Evolutionary conservation across 2,888 invertebrate species (phyloP).

Genomic region (Deroplatys truncata): DNA sequence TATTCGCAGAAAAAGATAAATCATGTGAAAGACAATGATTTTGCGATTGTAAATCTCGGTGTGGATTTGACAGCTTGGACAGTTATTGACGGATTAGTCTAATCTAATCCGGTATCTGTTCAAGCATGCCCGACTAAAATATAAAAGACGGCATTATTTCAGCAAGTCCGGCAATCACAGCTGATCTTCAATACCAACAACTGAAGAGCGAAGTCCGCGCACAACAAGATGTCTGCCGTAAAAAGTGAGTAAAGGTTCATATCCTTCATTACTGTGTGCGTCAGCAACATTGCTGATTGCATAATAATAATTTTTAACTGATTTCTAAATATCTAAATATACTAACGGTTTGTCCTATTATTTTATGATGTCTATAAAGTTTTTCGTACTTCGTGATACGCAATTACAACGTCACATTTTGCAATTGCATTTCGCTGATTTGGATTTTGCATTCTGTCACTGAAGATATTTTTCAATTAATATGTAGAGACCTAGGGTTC

Average conservation of each 20-base stretch:
- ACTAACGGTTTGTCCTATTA: too few relatives aligned
- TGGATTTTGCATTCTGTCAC: too few relatives aligned
- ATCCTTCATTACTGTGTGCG: too few relatives aligned
- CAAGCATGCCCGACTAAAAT: not conserved
- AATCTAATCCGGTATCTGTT: not conserved
- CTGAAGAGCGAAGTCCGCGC: not conserved
- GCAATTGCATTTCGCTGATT: too few relatives aligned
- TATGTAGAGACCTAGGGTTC: too few relatives aligned
- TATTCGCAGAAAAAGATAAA: not conserved
- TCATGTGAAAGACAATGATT: not conserved
- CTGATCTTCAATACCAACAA: not conserved
- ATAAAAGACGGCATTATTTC: not conserved
- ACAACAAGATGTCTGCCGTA: not conserved
- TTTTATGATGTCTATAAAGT: too few relatives aligned
- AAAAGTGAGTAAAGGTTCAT: not conserved
- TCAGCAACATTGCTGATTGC: too few relatives aligned
- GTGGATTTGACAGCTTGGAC: not conserved
- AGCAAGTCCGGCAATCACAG: not conserved
- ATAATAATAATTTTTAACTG: too few relatives aligned
- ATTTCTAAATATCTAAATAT: too few relatives aligned
- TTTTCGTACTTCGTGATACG: too few relatives aligned
- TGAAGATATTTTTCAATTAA: too few relatives aligned
- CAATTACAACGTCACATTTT: too few relatives aligned
- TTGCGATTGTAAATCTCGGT: not conserved
- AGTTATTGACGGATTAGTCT: not conserved